Conservation (phyloP, 2,888 invertebrate species). For the Drosophila cracens region DNA sequence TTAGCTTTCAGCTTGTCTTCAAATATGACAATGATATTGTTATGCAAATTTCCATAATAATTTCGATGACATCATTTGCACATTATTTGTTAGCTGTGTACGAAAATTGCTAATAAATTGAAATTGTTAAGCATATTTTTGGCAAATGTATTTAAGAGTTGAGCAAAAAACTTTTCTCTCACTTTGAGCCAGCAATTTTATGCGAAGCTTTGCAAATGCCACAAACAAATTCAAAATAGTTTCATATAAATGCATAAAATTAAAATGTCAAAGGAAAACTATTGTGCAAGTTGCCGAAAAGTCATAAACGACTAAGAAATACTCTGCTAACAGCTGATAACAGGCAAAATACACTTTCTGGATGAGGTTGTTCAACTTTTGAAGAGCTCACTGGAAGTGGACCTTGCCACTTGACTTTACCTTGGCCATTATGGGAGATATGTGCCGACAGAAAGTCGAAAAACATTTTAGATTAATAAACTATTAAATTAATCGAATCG, state of each 20-base stretch:
- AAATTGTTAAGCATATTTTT: not conserved
- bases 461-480: not conserved
- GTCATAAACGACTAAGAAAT: not conserved
- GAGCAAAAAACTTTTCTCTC: not conserved
- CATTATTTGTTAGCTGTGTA: not conserved
- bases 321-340: not conserved
- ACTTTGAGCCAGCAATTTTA: not conserved
- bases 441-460: not conserved
- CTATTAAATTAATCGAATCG: not conserved
- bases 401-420: not conserved
- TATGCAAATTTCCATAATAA: not conserved
- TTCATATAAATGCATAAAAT: not conserved
- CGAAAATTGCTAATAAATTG: not conserved
- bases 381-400: not conserved
- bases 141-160: not conserved
- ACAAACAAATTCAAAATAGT: not conserved
- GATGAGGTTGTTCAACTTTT: no score
- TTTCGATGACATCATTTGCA: constrained; percentile 8
- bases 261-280: not conserved
- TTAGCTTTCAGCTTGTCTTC: not conserved
- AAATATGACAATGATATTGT: not conserved
- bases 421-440: not conserved
- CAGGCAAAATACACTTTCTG: not conserved
- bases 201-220: not conserved
- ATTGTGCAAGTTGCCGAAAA: not conserved